Conservation (phyloP, 2,888 invertebrate species). For the Chouioia cunea region DNA sequence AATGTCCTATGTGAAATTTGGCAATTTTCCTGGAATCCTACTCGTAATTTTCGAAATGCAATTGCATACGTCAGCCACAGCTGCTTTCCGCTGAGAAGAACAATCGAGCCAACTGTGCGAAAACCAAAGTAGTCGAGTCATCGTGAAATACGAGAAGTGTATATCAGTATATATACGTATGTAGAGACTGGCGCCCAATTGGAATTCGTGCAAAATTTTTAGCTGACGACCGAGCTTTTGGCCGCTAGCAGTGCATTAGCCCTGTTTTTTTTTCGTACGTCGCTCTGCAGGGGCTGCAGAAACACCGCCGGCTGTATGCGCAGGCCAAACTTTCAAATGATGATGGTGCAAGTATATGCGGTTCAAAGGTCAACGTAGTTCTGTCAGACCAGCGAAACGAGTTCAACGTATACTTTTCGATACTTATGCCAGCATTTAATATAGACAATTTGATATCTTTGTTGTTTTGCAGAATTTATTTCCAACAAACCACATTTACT, state of each 20-base stretch:
- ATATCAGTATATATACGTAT: no score
- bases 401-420: no score
- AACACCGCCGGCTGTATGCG: no score
- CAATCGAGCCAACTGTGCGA: background rate
- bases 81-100: background rate
- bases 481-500: no score
- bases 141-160: constrained; percentile 29
- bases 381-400: no score
- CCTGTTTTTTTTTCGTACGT: constrained; percentile 7
- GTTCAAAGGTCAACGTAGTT: no score
- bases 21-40: no score
- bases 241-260: background rate
- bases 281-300: constrained; percentile 2
- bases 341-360: no score
- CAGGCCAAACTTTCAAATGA: no score
- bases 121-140: constrained; percentile 35
- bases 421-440: no score
- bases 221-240: constrained; percentile 16
- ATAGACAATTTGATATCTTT: no score
- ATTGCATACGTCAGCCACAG: background rate
- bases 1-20: background rate
- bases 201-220: constrained; percentile 19
- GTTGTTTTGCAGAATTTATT: no score
- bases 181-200: constrained; percentile 31
- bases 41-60: constrained; percentile 4